Base-by-base conservation (phyloP, 2,888 invertebrate genomes). In the Drosophila monieri region DNA sequence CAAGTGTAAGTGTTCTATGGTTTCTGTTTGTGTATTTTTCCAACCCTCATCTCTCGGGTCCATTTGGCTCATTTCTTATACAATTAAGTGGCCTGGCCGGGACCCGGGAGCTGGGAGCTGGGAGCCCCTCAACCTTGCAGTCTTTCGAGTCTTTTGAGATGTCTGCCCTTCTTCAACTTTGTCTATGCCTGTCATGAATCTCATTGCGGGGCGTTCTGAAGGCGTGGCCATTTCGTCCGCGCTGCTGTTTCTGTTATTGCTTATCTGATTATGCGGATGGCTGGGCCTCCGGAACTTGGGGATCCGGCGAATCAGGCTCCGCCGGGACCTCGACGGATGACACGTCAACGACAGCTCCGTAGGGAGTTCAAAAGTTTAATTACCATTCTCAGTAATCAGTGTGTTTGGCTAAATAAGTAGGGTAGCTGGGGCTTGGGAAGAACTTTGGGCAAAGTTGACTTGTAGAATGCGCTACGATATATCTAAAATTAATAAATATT, bases 361-460 rank as follows among this genome's bases (percentile, higher is more conserved):
- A 54, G 71, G 71, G 80, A 88, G 89, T 88, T 85, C 83, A 78
- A 88, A 89, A 90, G 86, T 89, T 90, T 89, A 89, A 89, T 90
- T 89, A 88, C 85, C 86, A 86, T 83, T 80, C 79, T 57, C 70
- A 57, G 78, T 74, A 86, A 87, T 83, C 80, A 80, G 67, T 67
- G 60, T 62, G 56, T 74, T 49, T 59, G 66, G 67, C 35, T 56
- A 37, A 66, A 66, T 55, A 65, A 44, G 52, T 59, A 48, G 41
- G 76, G 70, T 55, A 6, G 21, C 2, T 10, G 6, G 9, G 14
- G 48, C 12, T 32, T 8, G 35, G 37, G 5, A 10, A 62, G 62
- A 52, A 52, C 32, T 44, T 51, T 6, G 5, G 37, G 2, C 6
- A 10, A 44, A 43, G 10, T 21, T 46, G 69, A 53, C 68, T 35